phyloP scores from a whole-genome alignment of 1,140 invertebrate genomes.

The Drosophila melanogaster region Release_6_plus_ISO1_MT NT_033779.5:9217001-9217500 shows the following conservation, averaged over 20 bases:
- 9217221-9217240: slow-evolving; percentile 31
- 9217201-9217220: slow-evolving; percentile 18
- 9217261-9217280: no score
- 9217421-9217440: slow-evolving; percentile 52
- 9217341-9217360: neutral
- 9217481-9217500: slow-evolving; percentile 39
- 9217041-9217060: slow-evolving; percentile 71
- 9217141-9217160: neutral
- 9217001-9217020: slow-evolving; percentile 63
- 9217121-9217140: slow-evolving; percentile 33
- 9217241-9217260: slow-evolving; percentile 27
- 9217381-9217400: slow-evolving; percentile 27
- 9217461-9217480: slow-evolving; percentile 34
- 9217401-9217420: slow-evolving; percentile 3
- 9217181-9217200: slow-evolving; percentile 34
- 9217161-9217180: slow-evolving; percentile 40
- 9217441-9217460: slow-evolving; percentile 39
- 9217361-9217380: neutral
- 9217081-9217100: slow-evolving; percentile 9
- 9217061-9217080: slow-evolving; percentile 37
- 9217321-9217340: neutral
- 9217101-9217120: slow-evolving; percentile 4
- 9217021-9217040: slow-evolving; percentile 61
- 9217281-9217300: no score
- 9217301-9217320: neutral